A percentile compares a stretch with the other conserved stretches of the same genome.
phyloP scores from a whole-genome alignment of 2,113 vertebrate genomes.

The Struthio camelus region DNA sequence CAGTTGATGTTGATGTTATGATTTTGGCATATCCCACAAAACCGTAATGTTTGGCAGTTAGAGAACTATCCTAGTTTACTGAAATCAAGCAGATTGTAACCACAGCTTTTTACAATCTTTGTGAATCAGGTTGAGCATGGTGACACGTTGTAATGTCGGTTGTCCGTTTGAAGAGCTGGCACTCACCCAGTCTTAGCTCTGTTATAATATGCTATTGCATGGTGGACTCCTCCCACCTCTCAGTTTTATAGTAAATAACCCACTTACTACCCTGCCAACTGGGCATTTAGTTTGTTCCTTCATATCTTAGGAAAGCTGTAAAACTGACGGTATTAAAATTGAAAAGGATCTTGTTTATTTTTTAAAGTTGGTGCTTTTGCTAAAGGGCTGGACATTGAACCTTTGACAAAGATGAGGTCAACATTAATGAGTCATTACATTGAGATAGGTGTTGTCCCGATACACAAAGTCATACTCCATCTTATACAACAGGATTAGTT shows the following conservation, averaged over 20 bases:
- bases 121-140: background rate
- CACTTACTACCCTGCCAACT: background rate
- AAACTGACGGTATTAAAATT: background rate
- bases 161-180: background rate
- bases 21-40: background rate
- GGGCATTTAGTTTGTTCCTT: background rate
- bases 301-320: background rate
- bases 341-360: background rate
- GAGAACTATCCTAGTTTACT: background rate
- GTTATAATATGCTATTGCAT: accelerated
- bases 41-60: background rate
- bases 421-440: background rate
- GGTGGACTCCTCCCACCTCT: background rate
- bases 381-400: background rate
- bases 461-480: background rate
- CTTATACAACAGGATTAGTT: background rate
- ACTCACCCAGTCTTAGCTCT: background rate
- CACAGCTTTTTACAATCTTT: background rate
- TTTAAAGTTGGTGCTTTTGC: background rate
- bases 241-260: background rate
- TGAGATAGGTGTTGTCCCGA: background rate
- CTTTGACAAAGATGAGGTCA: background rate
- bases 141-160: background rate
- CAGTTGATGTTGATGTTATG: background rate
- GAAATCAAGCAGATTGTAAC: background rate